Evolutionary conservation across 2,888 invertebrate species (phyloP).

Genomic region (Phytoseiulus persimilis): DNA sequence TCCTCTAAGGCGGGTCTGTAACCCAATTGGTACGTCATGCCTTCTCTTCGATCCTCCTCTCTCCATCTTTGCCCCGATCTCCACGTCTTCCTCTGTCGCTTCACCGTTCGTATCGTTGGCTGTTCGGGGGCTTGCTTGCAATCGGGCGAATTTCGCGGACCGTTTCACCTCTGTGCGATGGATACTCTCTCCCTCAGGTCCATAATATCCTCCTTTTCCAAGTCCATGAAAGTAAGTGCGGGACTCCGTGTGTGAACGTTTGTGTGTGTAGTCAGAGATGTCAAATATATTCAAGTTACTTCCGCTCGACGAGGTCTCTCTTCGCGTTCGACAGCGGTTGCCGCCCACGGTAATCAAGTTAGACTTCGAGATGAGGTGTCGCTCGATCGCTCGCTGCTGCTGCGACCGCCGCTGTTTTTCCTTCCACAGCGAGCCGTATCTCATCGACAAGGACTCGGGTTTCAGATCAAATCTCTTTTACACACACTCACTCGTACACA

Average conservation of each 20-base stretch:
- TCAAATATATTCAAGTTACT: not conserved
- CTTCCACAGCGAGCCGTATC: not conserved
- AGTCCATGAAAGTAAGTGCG: not conserved
- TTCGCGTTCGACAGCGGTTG: not conserved
- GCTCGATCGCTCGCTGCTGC: not conserved
- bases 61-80: not conserved
- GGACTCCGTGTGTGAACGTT: not conserved
- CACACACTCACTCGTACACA: too few species aligned
- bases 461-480: too few species aligned
- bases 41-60: not conserved
- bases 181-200: not conserved
- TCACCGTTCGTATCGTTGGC: not conserved
- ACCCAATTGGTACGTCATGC: not conserved
- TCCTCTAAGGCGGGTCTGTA: not conserved
- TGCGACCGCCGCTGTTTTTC: not conserved
- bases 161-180: not conserved
- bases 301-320: not conserved
- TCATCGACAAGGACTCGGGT: too few species aligned
- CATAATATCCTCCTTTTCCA: not conserved
- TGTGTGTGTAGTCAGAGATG: not conserved
- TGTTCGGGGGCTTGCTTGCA: not conserved
- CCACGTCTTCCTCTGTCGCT: not conserved
- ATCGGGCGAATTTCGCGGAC: not conserved
- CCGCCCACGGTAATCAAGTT: conserved; percentile 5
- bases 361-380: conserved; percentile 5